Base-by-base conservation (phyloP, 2,113 vertebrate genomes). In the Polyodon spathula region DNA sequence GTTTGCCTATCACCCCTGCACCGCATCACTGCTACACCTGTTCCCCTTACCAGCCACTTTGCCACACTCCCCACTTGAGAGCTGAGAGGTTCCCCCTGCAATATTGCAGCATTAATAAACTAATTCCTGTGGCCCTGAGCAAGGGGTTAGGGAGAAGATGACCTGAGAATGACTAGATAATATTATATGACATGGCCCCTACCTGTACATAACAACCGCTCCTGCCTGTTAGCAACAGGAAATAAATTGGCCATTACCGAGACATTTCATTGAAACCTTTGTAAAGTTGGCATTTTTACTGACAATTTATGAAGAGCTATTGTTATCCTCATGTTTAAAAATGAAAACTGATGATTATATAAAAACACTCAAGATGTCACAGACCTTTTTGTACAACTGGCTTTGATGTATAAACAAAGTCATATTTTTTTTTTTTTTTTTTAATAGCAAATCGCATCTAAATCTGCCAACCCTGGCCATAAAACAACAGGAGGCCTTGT, bases 381-480 rank as follows among this genome's bases (percentile, higher is more conserved):
- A 78, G 63, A 59, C 62, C 66, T 71, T 74, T 72, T 67, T 60
- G 61, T 59, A 73, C 75, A 61, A 68, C 71, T 63, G 64, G 67
- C 76, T 68, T 69, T 66, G 5, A 58, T 63, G 80, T 84, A 84
- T 79, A 89, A 91, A 92, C 73, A 82, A 79, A 89, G 80, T 88
- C 80, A 83, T 83, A 86, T n/a, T n/a, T n/a, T n/a, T n/a, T n/a
- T n/a, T n/a, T n/a, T n/a, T n/a, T n/a, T n/a, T n/a, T n/a, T n/a
- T n/a, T n/a, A 80, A 80, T 79, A 77, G 88, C 88, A 92, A 93
- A 27, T 92, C 92, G 92, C 81, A 79, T 76, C 60, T 57, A 83
- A 85, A 86, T 83, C 84, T 87, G 82, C 80, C 82, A 89, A 80
- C 80, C 75, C 37, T 51, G 71, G 78, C 71, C 69, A 79, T 91